Evolutionary conservation across 2,113 vertebrate genomes (phyloP), one percentile per base, ranked within the genome.

Genomic region (Rhinolophus ferrumequinum): DNA sequence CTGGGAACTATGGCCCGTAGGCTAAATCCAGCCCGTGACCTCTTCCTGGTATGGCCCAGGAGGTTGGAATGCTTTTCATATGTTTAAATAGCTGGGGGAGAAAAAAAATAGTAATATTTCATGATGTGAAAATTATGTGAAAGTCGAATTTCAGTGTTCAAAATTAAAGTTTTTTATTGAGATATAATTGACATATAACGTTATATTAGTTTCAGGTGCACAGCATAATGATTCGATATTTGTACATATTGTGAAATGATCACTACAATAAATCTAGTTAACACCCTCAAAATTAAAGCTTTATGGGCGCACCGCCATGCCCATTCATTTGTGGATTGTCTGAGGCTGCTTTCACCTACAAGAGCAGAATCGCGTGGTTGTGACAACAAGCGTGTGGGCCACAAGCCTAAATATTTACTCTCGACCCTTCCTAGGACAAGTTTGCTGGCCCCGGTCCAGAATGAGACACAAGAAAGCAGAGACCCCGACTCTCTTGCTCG

Each of bases 321-420:
- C 9, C 30, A 0, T 14, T 35, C 44, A 9, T 47, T 2, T 44
- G n/a, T 8, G 7, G 22, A 5, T 8, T 8, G 4, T 13, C 70
- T 47, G 11, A 1, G 44, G 8, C 81, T 44, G 2, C 14, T 44
- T 76, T 30, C 35, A 8, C 0, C 6, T 44, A 3, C 3, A 35
- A 3, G 2, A 33, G 35, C 35, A 33, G 16, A 30, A 15, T 0
- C 1, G 3, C 18, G 11, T 11, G 7, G 12, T 8, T 47, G 24
- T 35, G n/a, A 7, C 50, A 52, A n/a, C 64, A 6, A n/a, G 19
- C 0, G 0, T 1, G 18, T 2, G 72, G 64, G 15, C 9, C 15
- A 33, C 4, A 5, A 44, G n/a, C 56, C 44, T 26, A 18, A 14
- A 1, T 11, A 24, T 9, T 66, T 24, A 44, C 4, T 10, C 2